Conservation (phyloP, 2,797 vertebrate species). For the Ciconia nigra region DNA sequence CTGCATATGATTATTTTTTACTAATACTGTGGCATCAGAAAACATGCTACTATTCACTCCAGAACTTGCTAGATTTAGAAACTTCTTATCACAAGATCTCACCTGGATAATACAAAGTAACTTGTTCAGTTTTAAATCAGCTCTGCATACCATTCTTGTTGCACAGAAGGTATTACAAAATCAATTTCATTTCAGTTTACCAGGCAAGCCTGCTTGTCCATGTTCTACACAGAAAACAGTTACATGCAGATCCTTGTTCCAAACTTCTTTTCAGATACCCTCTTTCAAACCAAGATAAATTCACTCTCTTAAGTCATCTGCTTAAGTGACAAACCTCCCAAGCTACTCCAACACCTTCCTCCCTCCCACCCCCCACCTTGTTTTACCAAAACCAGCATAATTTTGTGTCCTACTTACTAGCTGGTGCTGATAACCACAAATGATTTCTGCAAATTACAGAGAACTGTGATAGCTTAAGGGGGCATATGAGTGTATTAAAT, state of each 20-base stretch:
- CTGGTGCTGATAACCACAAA: neutral
- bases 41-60: neutral
- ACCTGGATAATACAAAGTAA: neutral
- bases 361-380: neutral
- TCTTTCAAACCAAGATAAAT: neutral
- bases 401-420: neutral
- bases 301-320: neutral
- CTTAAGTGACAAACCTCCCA: neutral
- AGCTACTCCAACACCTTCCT: neutral
- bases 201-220: neutral
- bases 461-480: neutral
- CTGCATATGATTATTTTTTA: neutral
- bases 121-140: neutral
- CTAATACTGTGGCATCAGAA: neutral
- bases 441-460: neutral
- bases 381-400: neutral
- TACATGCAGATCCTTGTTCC: neutral
- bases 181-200: neutral
- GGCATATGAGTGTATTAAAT: neutral
- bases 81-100: neutral
- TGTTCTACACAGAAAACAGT: neutral
- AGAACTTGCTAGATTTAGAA: neutral
- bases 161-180: neutral
- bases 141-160: neutral
- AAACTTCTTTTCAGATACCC: neutral